Base-by-base conservation (phyloP, 2,113 vertebrate species). In the Urocynchramus pylzowi region DNA sequence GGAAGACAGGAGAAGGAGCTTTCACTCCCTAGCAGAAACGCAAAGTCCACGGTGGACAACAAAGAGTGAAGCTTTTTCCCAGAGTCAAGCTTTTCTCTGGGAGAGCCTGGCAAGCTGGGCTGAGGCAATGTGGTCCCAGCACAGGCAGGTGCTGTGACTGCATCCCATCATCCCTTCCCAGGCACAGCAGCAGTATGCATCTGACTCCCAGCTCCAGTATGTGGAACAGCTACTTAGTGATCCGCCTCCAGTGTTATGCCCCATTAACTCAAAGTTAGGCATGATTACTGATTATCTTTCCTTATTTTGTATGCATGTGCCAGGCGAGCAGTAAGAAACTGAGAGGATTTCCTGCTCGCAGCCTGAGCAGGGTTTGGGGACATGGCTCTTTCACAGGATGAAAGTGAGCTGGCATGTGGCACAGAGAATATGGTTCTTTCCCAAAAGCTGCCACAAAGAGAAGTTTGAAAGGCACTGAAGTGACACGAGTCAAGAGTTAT, bases 221-320 rank as follows among this genome's bases (percentile, higher is more conserved):
- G 8, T 44, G 69, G 86, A 76, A 41, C 26, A 47, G 65, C 10
- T 7, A 54, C 70, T 84, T 83, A 59, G 69, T 54, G 84, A 56
- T 85, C 83, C 10, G 27, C 89, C 89, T 96, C 90, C 79, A 91
- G 59, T 68, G 92, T 87, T 91, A 75, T 83, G 96, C 77, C 78
- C 84, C 90, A 56, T 96, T 97, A 97, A 97, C 85, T 95, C 95
- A 91, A 97, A 98, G 97, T 95, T 91, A 80, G 70, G 56, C 69
- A 61, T 90, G 95, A 97, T 70, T 89, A 89, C 87, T 79, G 93
- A 92, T 96, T 92, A 90, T 92, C 84, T 96, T 97, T 83, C 95
- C 90, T 91, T 94, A 95, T 95, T 95, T 94, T 81, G 81, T 61
- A 28, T 96, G 81, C 95, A 47, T 84, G 76, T 89, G 88, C 71